Evolutionary conservation across 2,888 invertebrate species (phyloP).

Genomic region (Agrenia bidenticulata): DNA sequence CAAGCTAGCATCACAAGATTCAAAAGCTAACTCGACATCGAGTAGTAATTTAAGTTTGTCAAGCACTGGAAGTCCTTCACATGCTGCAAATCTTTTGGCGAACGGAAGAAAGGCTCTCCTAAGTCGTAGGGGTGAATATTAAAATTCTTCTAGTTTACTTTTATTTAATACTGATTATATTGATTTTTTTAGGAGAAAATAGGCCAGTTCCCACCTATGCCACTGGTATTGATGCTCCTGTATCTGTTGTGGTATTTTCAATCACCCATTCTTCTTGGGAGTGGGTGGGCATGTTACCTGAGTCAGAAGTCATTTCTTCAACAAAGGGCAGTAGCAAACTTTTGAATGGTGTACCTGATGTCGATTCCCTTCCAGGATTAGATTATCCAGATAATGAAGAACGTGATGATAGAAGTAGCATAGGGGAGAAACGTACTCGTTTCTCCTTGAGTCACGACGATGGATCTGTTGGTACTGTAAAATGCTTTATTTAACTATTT

Average conservation of each 20-base stretch:
- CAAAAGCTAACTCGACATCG: constrained; percentile 24
- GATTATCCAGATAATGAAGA: constrained; percentile 53
- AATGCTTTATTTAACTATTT: constrained; percentile 5
- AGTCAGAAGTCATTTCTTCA: constrained; percentile 55
- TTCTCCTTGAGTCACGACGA: constrained; percentile 89
- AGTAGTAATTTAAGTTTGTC: constrained; percentile 37
- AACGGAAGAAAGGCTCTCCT: constrained; percentile 45
- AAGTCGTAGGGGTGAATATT: constrained; percentile 34
- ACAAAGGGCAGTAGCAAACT: constrained; percentile 32
- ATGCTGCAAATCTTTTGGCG: constrained; percentile 41
- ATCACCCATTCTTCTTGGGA: constrained; percentile 64
- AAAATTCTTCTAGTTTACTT: neutral
- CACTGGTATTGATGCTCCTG: constrained; percentile 16
- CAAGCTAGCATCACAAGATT: neutral
- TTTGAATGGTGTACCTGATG: constrained; percentile 35
- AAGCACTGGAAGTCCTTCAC: constrained; percentile 41
- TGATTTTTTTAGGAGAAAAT: constrained; percentile 7
- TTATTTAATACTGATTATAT: neutral
- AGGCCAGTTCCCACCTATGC: neutral
- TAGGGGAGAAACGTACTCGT: constrained; percentile 60
- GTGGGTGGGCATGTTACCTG: constrained; percentile 67
- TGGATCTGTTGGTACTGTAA: constrained; percentile 69
- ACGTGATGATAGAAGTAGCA: constrained; percentile 42
- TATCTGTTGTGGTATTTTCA: constrained; percentile 68
- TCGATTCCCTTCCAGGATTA: constrained; percentile 27